Base-by-base conservation (phyloP, 2,797 vertebrate genomes). In the Rhabdomys pumilio region DNA sequence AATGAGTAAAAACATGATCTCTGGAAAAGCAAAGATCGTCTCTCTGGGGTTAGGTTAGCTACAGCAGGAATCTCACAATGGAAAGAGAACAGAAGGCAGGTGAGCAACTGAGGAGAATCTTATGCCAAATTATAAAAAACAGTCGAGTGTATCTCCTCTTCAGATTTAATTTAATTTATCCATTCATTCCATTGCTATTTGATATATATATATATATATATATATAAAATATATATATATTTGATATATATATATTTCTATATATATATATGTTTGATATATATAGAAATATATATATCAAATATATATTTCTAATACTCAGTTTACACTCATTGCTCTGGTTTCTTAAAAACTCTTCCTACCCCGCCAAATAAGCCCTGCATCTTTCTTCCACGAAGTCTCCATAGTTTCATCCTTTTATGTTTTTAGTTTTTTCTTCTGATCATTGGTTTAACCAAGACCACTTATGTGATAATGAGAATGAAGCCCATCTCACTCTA, bases 21-120 rank as follows among this genome's bases (percentile, higher is more conserved):
- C 1, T 1, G 17, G 44, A 34, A 38, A n/a, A 2, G 2, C 15
- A 41, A 61, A 26, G 38, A 47, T 11, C 1, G 0, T 34, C 15
- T 44, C 3, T 41, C 55, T 55, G 5, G 17, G 6, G 6, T 24
- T 63, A 10, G 1, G 50, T 22, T 7, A 3, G 1, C 8, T 31
- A 38, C 0, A 72, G 10, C 5, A 79, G 29, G 31, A n/a, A 19
- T 5, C 19, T 12, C 6, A 69, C 31, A n/a, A 3, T 4, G 53
- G 11, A n/a, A 59, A 34, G 31, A 4, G 19, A 38, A 2, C 7
- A 34, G 19, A 29, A 83, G 19, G 2, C n/a, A 41, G 1, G 5
- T 3, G 4, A 17, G 1, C 0, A 19, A 29, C 63, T 29, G 2
- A 55, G 79, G 2, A 47, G 17, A 80, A 19, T 19, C 50, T 38